Conservation (phyloP, 2,113 vertebrate genomes). For the Malurus melanocephalus region DNA sequence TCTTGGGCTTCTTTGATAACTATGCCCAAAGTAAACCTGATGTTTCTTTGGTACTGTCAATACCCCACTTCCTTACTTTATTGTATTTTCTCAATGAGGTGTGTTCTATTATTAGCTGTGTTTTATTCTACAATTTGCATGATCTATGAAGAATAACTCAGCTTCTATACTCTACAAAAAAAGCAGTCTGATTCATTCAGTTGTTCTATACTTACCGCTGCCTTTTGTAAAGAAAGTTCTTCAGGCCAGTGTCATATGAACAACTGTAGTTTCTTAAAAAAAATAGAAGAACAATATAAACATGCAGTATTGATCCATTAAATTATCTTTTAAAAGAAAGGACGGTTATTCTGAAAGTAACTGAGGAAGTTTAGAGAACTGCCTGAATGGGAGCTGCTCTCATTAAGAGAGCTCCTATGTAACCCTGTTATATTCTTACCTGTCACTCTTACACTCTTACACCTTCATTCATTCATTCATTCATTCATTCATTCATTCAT, state of each 20-base stretch:
- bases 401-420: background rate
- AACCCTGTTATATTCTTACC: background rate
- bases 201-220: background rate
- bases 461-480: no score
- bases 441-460: background rate
- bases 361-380: background rate
- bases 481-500: background rate
- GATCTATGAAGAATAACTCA: background rate
- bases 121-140: background rate
- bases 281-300: background rate
- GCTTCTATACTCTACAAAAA: background rate
- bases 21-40: background rate
- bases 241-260: background rate
- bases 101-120: background rate
- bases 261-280: background rate
- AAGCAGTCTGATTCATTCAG: background rate
- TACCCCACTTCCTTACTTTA: background rate
- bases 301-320: background rate
- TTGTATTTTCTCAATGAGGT: background rate
- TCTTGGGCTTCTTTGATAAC: background rate
- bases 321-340: background rate
- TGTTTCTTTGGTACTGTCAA: background rate
- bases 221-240: background rate
- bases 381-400: background rate
- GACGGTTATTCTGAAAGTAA: background rate